Conservation (phyloP, 2,888 invertebrate species). For the Ligdia adustata region DNA sequence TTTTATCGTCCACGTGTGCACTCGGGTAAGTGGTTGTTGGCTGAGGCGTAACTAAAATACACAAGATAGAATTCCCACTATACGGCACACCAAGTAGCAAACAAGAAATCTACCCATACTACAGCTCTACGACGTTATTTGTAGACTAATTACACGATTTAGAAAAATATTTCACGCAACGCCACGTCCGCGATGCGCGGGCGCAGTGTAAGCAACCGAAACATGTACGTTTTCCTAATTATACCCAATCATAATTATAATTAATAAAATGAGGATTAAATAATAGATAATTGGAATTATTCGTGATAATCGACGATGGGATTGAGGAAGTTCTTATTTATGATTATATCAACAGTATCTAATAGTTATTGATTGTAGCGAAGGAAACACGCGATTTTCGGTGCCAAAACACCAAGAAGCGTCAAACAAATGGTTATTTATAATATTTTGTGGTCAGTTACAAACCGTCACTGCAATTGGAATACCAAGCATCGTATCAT, state of each 20-base stretch:
- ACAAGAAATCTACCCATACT: conserved; percentile 14
- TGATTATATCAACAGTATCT: conserved; percentile 1
- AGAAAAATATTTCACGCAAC: conserved; percentile 49
- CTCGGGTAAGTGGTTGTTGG: too few species aligned
- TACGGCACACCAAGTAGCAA: too few species aligned
- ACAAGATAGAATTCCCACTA: too few species aligned
- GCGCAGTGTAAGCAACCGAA: conserved; percentile 33
- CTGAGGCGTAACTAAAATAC: too few species aligned
- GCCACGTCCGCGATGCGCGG: conserved; percentile 22
- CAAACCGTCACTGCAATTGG: too few species aligned
- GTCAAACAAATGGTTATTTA: too few species aligned
- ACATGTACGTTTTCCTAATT: conserved; percentile 26
- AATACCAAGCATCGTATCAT: too few species aligned
- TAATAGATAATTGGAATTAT: conserved; percentile 12
- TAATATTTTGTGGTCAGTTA: too few species aligned
- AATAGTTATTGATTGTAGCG: not conserved
- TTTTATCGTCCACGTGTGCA: too few species aligned
- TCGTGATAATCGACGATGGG: conserved; percentile 8
- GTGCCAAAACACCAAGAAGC: not conserved
- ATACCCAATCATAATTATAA: conserved; percentile 9
- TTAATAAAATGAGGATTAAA: conserved; percentile 15
- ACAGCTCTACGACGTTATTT: conserved; percentile 34
- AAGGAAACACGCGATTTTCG: not conserved
- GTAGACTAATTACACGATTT: conserved; percentile 41
- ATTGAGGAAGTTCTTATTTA: conserved; percentile 6